phyloP scores from a whole-genome alignment of 1,140 invertebrate genomes.

The Lysiphlebus fabarum region DNA sequence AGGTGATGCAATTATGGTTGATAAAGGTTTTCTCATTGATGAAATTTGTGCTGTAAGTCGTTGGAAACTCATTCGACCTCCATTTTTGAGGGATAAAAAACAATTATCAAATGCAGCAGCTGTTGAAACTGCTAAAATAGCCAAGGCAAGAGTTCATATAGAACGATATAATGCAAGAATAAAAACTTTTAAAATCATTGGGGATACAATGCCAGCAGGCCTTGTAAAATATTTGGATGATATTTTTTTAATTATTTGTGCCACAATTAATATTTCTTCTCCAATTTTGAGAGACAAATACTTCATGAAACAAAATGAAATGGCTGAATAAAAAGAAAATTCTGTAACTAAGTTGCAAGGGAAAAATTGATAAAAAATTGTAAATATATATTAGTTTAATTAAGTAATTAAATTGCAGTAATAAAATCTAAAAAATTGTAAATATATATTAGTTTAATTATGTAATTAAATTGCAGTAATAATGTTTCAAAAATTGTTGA shows the following conservation, averaged over 20 bases:
- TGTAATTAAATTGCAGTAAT: no score
- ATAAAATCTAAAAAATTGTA: no score
- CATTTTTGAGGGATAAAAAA: conserved; percentile 24
- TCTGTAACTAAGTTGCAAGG: no score
- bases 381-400: no score
- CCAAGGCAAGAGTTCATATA: conserved; percentile 19
- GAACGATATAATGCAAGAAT: conserved; percentile 20
- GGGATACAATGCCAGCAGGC: conserved; percentile 7
- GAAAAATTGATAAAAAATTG: no score
- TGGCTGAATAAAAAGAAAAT: no score
- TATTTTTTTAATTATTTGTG: conserved; percentile 31
- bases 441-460: no score
- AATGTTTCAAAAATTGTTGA: no score
- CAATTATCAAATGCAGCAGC: conserved; percentile 29
- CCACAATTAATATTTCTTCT: conserved; percentile 25
- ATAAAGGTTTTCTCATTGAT: conserved; percentile 26
- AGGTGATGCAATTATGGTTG: conserved; percentile 22
- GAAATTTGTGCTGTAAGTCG: conserved; percentile 22
- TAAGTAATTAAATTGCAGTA: no score
- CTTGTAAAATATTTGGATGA: conserved; percentile 10
- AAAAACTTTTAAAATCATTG: conserved; percentile 15
- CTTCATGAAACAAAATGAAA: conserved; percentile 16
- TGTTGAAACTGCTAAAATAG: conserved; percentile 21
- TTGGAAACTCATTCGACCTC: conserved; percentile 16
- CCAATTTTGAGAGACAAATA: conserved; percentile 29